Percentiles rank a stretch among this genome's conserved stretches.
phyloP scores from a whole-genome alignment of 1,140 invertebrate species.

The Dreissena polymorpha region DNA sequence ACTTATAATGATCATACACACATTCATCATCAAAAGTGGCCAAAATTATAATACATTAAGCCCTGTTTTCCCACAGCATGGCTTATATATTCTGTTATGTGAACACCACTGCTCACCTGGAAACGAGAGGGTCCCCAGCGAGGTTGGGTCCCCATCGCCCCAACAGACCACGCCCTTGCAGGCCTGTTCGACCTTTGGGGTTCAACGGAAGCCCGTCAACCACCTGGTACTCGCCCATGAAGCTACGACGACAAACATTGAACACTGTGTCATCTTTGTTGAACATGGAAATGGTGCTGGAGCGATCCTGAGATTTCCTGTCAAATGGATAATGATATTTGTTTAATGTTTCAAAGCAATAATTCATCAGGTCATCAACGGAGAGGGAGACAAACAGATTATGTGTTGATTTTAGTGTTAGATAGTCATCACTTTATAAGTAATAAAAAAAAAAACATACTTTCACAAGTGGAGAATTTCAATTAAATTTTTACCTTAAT shows the following conservation, averaged over 20 bases:
- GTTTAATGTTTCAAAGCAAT: too few species aligned
- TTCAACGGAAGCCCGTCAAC: slow-evolving; percentile 82
- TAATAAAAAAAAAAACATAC: too few species aligned
- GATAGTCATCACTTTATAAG: too few species aligned
- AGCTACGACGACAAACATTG: slow-evolving; percentile 67
- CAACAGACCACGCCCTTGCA: slow-evolving; percentile 81
- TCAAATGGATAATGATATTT: too few species aligned
- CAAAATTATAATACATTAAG: not conserved
- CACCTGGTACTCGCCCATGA: slow-evolving; percentile 66
- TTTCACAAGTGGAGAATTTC: too few species aligned
- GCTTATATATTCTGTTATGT: not conserved
- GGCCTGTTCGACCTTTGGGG: slow-evolving; percentile 92
- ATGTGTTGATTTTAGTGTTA: too few species aligned
- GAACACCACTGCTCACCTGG: slow-evolving; percentile 66
- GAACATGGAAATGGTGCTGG: slow-evolving; percentile 56
- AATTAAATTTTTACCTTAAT: too few species aligned
- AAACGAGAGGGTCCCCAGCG: slow-evolving; percentile 76
- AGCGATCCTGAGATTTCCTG: slow-evolving; percentile 61
- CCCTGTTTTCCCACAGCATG: not conserved
- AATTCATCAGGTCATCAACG: too few species aligned
- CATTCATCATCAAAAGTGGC: not conserved
- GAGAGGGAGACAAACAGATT: too few species aligned
- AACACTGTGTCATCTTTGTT: slow-evolving; percentile 66
- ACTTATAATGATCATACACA: too few species aligned
- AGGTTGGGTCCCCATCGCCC: slow-evolving; percentile 96